These are phyloP conservation scores for Xanthorhoe spadicearia DNA, from an alignment of 2,888 invertebrate genomes.

Conservation along the genomic window DNA sequence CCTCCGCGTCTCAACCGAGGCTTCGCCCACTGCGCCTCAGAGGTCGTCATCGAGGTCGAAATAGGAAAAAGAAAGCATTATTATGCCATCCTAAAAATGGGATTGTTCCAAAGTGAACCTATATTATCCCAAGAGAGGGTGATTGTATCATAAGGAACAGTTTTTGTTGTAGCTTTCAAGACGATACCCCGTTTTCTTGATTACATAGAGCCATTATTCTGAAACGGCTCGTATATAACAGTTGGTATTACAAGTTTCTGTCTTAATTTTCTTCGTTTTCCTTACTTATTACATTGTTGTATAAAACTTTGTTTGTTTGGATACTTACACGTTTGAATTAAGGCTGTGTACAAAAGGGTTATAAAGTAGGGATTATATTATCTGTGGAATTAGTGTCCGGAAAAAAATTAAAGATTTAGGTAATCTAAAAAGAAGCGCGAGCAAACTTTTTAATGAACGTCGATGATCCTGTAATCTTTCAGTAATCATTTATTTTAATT, in stretches of 20 bases:
- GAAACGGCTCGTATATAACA: neutral
- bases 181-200: neutral
- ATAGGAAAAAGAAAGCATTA: neutral
- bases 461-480: too few relatives aligned
- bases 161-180: slow-evolving; percentile 1
- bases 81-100: neutral
- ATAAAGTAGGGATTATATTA: too few relatives aligned
- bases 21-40: too few relatives aligned
- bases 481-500: too few relatives aligned
- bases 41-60: too few relatives aligned
- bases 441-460: too few relatives aligned
- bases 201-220: neutral
- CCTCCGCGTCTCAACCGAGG: too few relatives aligned
- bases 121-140: neutral
- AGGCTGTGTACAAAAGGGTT: too few relatives aligned
- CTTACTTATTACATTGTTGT: neutral
- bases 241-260: neutral
- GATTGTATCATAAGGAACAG: neutral
- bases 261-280: neutral
- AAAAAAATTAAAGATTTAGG: too few relatives aligned
- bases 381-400: too few relatives aligned
- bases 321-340: too few relatives aligned
- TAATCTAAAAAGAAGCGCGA: too few relatives aligned
- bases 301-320: neutral
- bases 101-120: neutral